These are phyloP conservation scores for Pediacus dermestoides DNA, from an alignment of 2,888 invertebrate genomes.

Conservation along the genomic window DNA sequence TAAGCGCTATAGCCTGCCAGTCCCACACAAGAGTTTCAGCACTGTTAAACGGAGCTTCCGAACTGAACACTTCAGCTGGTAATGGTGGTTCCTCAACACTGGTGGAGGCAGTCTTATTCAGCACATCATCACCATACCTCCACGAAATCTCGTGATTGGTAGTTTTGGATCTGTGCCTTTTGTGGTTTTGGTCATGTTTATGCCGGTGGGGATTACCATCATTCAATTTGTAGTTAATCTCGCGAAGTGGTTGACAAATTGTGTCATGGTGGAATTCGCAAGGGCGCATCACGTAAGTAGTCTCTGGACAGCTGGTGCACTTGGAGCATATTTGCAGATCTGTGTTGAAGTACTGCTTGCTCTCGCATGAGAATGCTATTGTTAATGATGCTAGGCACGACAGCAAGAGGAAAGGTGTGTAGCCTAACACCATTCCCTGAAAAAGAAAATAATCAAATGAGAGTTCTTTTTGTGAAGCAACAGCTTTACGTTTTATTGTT, in stretches of 20 bases:
- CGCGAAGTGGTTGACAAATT: slow-evolving; percentile 62
- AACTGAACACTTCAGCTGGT: slow-evolving; percentile 43
- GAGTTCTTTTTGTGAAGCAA: neutral
- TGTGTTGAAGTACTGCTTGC: slow-evolving; percentile 67
- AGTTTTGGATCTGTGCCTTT: too few relatives aligned
- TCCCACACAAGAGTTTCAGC: slow-evolving; percentile 60
- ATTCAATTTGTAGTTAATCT: slow-evolving; percentile 2
- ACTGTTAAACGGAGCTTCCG: slow-evolving; percentile 49
- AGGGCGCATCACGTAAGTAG: slow-evolving; percentile 63
- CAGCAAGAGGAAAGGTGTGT: slow-evolving; percentile 31
- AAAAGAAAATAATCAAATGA: slow-evolving; percentile 21
- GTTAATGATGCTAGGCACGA: slow-evolving; percentile 30
- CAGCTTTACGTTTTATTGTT: neutral
- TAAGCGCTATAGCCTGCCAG: slow-evolving; percentile 70
- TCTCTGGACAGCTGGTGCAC: slow-evolving; percentile 66
- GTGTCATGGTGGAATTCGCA: slow-evolving; percentile 75
- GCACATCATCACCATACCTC: slow-evolving; percentile 27
- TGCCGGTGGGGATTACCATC: slow-evolving; percentile 16
- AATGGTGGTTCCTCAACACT: slow-evolving; percentile 12
- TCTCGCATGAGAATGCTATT: slow-evolving; percentile 41
- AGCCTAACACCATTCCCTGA: slow-evolving; percentile 44
- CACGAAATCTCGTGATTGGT: slow-evolving; percentile 20
- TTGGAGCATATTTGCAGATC: slow-evolving; percentile 62
- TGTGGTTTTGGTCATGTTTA: slow-evolving; percentile 4
- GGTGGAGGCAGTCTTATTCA: slow-evolving; percentile 14